phyloP scores from a whole-genome alignment of 2,113 vertebrate genomes.

The Heteronetta atricapilla region DNA sequence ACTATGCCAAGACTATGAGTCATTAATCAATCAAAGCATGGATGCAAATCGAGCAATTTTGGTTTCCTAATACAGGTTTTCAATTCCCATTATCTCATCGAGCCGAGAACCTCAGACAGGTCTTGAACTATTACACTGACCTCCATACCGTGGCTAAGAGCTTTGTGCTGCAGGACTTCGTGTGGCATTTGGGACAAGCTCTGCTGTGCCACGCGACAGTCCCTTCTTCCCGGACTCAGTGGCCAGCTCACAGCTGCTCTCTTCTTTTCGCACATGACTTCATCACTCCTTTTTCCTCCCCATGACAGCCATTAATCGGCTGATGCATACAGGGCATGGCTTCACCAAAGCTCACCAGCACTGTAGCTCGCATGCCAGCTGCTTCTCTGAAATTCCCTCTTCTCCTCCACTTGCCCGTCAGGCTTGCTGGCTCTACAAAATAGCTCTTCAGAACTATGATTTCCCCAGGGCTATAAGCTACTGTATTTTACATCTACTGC shows the following conservation, averaged over 20 bases:
- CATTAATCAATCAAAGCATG: slow-evolving; percentile 48
- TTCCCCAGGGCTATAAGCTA: not conserved
- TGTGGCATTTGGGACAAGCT: not conserved
- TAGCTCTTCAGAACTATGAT: not conserved
- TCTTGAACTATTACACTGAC: not conserved
- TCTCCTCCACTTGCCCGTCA: not conserved
- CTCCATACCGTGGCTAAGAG: not conserved
- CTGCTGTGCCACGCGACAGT: not conserved
- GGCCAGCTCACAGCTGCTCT: not conserved
- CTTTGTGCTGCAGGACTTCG: not conserved
- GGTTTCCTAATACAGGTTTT: slow-evolving; percentile 16
- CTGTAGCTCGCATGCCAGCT: not conserved
- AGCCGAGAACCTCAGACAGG: not conserved
- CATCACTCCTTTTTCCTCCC: not conserved
- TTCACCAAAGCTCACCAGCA: not conserved
- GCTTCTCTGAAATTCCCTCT: not conserved
- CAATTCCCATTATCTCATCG: not conserved
- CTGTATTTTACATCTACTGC: not conserved
- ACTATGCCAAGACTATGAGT: slow-evolving; percentile 51
- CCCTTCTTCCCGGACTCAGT: not conserved
- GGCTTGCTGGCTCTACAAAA: not conserved
- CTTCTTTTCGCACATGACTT: not conserved
- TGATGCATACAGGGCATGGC: not conserved
- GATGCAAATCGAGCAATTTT: slow-evolving; percentile 16
- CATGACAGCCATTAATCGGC: not conserved